Percentiles rank a stretch among this genome's conserved stretches.
Conservation (phyloP, 1,140 invertebrate species). For the Drosophila repleta region DNA sequence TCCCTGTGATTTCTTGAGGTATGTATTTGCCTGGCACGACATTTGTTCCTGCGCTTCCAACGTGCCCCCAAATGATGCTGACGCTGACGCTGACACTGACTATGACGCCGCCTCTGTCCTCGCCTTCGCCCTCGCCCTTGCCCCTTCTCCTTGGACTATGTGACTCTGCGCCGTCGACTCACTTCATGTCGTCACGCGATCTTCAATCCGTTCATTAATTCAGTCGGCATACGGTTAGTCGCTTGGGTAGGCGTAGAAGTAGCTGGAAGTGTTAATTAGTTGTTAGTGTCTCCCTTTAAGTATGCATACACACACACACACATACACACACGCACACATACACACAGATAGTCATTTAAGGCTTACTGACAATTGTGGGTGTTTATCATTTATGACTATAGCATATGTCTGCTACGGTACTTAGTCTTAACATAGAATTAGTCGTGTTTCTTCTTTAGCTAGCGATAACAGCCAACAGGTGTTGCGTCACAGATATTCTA, state of each 20-base stretch:
- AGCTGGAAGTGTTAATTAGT: constrained; percentile 81
- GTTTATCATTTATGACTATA: background rate
- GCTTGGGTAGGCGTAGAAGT: constrained; percentile 73
- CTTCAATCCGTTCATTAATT: constrained; percentile 79
- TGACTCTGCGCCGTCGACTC: constrained; percentile 35
- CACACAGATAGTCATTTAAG: constrained; percentile 40
- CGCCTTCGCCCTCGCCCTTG: background rate
- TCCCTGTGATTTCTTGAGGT: constrained; percentile 65
- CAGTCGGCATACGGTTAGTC: constrained; percentile 72
- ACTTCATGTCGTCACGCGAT: constrained; percentile 79
- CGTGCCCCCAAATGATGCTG: constrained; percentile 39
- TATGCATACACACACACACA: background rate
- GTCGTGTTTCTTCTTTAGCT: background rate
- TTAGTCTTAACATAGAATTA: background rate
- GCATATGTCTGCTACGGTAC: background rate
- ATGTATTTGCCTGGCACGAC: constrained; percentile 74
- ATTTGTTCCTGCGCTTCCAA: constrained; percentile 64
- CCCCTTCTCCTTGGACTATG: constrained; percentile 6
- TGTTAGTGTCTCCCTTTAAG: constrained; percentile 60
- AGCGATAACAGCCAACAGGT: constrained; percentile 23
- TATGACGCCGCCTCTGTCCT: constrained; percentile 1
- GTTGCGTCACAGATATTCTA: constrained; percentile 11
- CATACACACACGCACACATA: constrained; percentile 11
- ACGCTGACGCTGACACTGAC: constrained; percentile 14
- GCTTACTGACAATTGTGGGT: background rate